These are phyloP conservation scores for Cherax quadricarinatus DNA, from an alignment of 1,140 invertebrate species.

Conservation along the genomic window DNA sequence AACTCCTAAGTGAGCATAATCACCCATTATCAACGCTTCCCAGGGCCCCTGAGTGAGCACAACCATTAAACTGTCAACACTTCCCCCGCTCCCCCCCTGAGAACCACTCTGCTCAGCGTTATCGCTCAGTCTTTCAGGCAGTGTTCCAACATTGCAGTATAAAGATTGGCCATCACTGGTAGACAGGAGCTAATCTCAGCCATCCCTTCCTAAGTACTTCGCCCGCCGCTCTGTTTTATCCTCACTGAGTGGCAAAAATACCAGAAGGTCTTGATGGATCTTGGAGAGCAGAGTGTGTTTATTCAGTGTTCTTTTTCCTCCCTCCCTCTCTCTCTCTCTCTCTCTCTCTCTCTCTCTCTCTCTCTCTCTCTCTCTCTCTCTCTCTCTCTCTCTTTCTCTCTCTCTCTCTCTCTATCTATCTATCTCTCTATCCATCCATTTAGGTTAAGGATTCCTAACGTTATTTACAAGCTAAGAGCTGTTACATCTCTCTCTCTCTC, in stretches of 20 bases:
- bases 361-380: background rate
- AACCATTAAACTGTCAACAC: background rate
- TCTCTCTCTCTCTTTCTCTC: too few species aligned
- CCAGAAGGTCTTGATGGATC: background rate
- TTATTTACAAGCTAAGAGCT: too few species aligned
- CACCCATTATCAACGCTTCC: background rate
- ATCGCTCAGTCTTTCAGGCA: background rate
- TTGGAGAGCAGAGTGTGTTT: background rate
- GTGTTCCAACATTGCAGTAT: background rate
- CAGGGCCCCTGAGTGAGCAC: background rate
- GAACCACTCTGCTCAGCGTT: background rate
- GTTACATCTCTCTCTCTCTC: background rate
- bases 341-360: background rate
- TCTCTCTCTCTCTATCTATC: too few species aligned
- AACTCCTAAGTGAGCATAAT: background rate
- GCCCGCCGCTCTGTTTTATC: background rate
- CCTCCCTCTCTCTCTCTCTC: background rate
- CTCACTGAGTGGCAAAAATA: constrained; percentile 12
- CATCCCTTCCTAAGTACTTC: background rate
- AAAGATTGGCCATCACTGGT: background rate
- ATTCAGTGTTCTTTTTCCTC: background rate
- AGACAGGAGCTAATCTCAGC: constrained; percentile 1
- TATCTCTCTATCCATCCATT: too few species aligned
- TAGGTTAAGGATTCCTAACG: too few species aligned
- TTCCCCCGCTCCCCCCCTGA: too few species aligned